A percentile compares a stretch with the other conserved stretches of the same genome.
phyloP scores from a whole-genome alignment of 2,888 invertebrate genomes.

The Phymatocera aterrima region DNA sequence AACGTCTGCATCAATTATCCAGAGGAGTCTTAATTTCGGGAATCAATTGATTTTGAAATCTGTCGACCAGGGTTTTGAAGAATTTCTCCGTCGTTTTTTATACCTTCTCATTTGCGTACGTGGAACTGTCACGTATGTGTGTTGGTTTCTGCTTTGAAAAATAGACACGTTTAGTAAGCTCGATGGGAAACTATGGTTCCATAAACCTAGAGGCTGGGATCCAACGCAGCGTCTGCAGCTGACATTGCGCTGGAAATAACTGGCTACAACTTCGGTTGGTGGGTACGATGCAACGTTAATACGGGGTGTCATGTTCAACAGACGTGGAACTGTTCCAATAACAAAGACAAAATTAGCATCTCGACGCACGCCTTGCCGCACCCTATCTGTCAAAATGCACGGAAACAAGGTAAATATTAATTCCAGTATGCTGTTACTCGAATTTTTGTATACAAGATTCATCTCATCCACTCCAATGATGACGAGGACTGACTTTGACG shows the following conservation, averaged over 20 bases:
- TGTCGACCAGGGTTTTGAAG: too few species aligned
- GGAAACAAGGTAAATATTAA: background rate
- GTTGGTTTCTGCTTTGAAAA: background rate
- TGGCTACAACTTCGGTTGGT: background rate
- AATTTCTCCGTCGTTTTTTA: too few species aligned
- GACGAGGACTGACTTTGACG: background rate
- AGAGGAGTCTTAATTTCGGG: too few species aligned
- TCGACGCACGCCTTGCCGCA: background rate
- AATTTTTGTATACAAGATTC: background rate
- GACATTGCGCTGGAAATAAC: constrained; percentile 16
- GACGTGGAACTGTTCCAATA: background rate
- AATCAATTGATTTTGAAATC: too few species aligned
- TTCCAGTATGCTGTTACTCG: background rate
- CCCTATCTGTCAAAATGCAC: background rate
- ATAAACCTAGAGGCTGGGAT: background rate
- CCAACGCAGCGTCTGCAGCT: background rate
- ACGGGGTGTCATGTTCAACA: background rate
- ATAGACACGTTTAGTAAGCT: background rate
- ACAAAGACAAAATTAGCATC: background rate
- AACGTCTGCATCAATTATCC: too few species aligned
- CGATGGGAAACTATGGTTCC: background rate
- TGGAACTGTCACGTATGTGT: too few species aligned
- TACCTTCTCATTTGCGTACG: too few species aligned
- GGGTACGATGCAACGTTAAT: background rate
- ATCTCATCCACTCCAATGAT: too few species aligned